A percentile compares a stretch with the other conserved stretches of the same genome.
phyloP scores from a whole-genome alignment of 2,797 vertebrate genomes.

The Thaleichthys pacificus region DNA sequence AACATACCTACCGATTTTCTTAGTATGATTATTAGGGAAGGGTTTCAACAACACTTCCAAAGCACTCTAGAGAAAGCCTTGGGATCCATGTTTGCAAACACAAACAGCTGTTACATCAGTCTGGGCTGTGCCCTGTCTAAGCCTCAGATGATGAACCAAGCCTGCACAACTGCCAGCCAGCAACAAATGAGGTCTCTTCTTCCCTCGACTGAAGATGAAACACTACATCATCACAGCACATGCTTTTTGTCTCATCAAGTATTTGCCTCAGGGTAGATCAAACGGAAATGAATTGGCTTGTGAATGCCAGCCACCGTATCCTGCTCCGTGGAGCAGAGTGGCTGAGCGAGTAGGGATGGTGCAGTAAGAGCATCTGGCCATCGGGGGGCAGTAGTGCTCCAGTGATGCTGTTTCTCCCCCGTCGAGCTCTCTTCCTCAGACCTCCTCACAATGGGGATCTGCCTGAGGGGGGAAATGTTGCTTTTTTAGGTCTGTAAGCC shows the following conservation, averaged over 20 bases:
- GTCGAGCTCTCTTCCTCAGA: conserved; percentile 75
- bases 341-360: conserved; percentile 60
- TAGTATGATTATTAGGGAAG: not conserved
- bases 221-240: conserved; percentile 74
- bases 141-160: conserved; percentile 72
- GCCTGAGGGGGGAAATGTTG: conserved; percentile 95
- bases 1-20: not conserved
- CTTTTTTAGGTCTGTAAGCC: conserved; percentile 99
- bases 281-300: conserved; percentile 70
- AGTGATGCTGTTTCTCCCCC: conserved; percentile 75
- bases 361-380: conserved; percentile 73
- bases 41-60: not conserved
- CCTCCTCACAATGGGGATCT: conserved; percentile 94
- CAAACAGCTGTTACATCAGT: conserved; percentile 69
- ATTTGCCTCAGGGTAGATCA: conserved; percentile 61
- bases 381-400: conserved; percentile 98
- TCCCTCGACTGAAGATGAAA: conserved; percentile 72
- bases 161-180: conserved; percentile 56
- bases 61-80: not conserved
- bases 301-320: conserved; percentile 68
- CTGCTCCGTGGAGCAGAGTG: conserved; percentile 22
- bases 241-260: conserved; percentile 74
- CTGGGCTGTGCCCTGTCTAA: conserved; percentile 48
- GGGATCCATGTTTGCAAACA: conserved; percentile 16
- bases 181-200: conserved; percentile 59